Conservation (phyloP, 2,888 invertebrate genomes). For the Cantharis rufa region DNA sequence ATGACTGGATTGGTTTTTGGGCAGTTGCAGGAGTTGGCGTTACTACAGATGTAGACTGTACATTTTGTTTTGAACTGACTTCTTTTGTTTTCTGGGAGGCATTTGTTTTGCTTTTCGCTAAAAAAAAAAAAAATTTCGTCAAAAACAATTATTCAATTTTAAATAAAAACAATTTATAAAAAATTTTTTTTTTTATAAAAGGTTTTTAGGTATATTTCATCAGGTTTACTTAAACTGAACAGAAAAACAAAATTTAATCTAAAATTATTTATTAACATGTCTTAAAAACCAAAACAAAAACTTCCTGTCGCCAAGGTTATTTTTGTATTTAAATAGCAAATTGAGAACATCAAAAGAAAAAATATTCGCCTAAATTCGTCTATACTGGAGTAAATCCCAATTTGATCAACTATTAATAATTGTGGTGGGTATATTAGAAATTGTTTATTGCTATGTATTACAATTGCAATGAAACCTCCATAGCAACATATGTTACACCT, state of each 20-base stretch:
- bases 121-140: slow-evolving; percentile 2
- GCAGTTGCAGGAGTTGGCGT: slow-evolving; percentile 11
- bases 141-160: too few species aligned
- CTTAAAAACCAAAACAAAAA: neutral
- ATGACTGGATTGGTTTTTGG: slow-evolving; percentile 29
- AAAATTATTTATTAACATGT: neutral
- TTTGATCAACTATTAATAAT: neutral
- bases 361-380: neutral
- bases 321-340: neutral
- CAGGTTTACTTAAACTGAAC: neutral
- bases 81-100: slow-evolving; percentile 44
- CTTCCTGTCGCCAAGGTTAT: neutral
- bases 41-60: slow-evolving; percentile 6
- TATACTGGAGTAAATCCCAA: neutral
- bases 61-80: slow-evolving; percentile 32
- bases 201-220: neutral
- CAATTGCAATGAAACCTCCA: neutral
- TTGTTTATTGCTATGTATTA: neutral
- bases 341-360: neutral
- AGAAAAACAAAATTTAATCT: neutral
- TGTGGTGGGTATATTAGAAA: neutral
- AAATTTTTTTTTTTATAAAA: neutral
- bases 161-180: too few species aligned
- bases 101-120: slow-evolving; percentile 48
- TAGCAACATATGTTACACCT: neutral